phyloP scores from a whole-genome alignment of 2,797 vertebrate genomes.

The Sebastes vulpes region DNA sequence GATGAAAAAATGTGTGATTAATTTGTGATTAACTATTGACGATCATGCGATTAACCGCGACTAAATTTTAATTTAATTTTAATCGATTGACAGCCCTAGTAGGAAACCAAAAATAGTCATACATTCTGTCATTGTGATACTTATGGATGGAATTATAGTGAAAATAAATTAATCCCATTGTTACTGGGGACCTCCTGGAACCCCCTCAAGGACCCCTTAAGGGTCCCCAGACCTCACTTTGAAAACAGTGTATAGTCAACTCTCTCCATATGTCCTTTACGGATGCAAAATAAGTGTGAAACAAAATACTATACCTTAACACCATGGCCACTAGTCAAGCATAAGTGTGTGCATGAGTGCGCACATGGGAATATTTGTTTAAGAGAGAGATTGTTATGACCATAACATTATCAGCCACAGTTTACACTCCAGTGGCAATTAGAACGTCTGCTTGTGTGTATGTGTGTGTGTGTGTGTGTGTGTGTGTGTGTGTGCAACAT shows the following conservation, averaged over 20 bases:
- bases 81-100: background rate
- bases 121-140: background rate
- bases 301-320: background rate
- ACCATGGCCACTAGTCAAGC: background rate
- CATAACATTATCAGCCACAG: slow-evolving; percentile 88
- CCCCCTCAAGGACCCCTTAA: background rate
- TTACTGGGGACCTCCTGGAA: background rate
- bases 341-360: background rate
- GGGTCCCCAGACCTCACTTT: background rate
- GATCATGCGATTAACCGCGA: background rate
- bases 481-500: slow-evolving; percentile 47
- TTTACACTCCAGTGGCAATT: slow-evolving; percentile 91
- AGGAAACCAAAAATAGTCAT: background rate
- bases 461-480: background rate
- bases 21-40: background rate
- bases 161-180: background rate
- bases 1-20: no score
- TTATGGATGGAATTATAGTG: background rate
- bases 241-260: slow-evolving; percentile 15
- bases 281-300: slow-evolving; percentile 7
- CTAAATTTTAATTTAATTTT: background rate
- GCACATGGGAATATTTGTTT: slow-evolving; percentile 51
- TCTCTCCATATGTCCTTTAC: slow-evolving; percentile 9
- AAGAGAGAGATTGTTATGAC: slow-evolving; percentile 68
- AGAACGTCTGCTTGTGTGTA: slow-evolving; percentile 62